A percentile compares a stretch with the other conserved stretches of the same genome.
These are phyloP conservation scores for Caracal caracal DNA, from an alignment of 2,113 vertebrate genomes.

Conservation along the genomic window DNA sequence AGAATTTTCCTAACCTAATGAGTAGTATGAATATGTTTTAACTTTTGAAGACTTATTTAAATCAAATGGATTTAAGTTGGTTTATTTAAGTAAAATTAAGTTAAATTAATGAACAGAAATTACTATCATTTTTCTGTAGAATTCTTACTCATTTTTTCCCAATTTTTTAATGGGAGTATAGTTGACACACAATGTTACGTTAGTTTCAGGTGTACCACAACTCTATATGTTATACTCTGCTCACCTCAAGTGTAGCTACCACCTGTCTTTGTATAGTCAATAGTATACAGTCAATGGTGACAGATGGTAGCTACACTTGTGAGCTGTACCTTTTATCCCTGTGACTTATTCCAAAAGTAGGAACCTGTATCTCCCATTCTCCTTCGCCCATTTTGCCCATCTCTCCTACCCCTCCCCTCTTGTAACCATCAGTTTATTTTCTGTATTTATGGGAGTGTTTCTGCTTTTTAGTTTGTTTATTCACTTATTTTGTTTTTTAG, in stretches of 20 bases:
- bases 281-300: too few species aligned
- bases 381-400: neutral
- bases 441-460: neutral
- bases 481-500: neutral
- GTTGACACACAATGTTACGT: neutral
- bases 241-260: neutral
- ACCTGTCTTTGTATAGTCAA: neutral
- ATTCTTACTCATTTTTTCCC: neutral
- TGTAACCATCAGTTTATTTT: neutral
- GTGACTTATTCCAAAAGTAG: neutral
- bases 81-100: neutral
- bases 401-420: neutral
- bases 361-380: neutral
- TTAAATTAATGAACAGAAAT: neutral
- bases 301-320: too few species aligned
- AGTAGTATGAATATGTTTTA: neutral
- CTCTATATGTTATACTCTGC: neutral
- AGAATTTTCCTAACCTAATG: neutral
- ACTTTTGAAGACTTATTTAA: neutral
- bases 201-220: neutral
- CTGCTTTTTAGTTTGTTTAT: neutral
- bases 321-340: neutral
- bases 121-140: neutral
- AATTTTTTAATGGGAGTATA: neutral
- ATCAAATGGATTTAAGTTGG: neutral